Base-by-base conservation (phyloP, 2,797 vertebrate genomes). In the Chanos chanos region DNA sequence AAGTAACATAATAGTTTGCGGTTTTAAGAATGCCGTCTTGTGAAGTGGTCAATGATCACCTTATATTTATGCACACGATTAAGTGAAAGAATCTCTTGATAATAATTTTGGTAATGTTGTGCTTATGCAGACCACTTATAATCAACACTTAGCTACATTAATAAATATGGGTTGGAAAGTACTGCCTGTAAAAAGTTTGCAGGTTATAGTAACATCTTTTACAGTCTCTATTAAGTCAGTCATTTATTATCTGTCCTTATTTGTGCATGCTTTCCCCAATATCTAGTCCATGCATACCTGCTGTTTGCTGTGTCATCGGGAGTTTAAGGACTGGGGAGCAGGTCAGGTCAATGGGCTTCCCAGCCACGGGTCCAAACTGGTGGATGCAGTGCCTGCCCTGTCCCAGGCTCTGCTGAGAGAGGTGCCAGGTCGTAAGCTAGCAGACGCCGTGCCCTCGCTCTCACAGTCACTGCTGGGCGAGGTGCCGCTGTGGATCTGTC, bases 401-500 rank as follows among this genome's bases (percentile, higher is more conserved):
- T 94, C 97, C 75, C 96, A 96, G 86, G 95, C 96, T 70, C 90
- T 98, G 75, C 81, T 97, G 83, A 90, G 93, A 70, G 95, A 97
- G 75, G 92, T 92, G 72, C 93, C 90, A 0, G 87, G 88, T 31
- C 93, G 93, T 66, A 93, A 95, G 86, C 92, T 95, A 28, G 92
- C 94, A 0, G 94, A 96, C 72, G 93, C 97, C 0, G 93, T 98
- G 82, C 96, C 96, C 71, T 93, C 94, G 0, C 88, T 98, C 28
- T 94, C 96, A 64, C 96, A 97, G 91, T 97, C 96, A 63, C 90
- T 98, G 73, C 85, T 99, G 86, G 95, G 95, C 68, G 96, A 98
- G 78, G 94, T 98, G 86, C 95, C 96, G 27, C 91, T 98, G 66
- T 98, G 97, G 96, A 97, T 99, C 84, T 99, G 97, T 89, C 97